A percentile compares a stretch with the other conserved stretches of the same genome.
These are phyloP conservation scores for Axinella damicornis DNA, from an alignment of 37 sponge, comb jelly and placozoan genomes.

Conservation along the genomic window DNA sequence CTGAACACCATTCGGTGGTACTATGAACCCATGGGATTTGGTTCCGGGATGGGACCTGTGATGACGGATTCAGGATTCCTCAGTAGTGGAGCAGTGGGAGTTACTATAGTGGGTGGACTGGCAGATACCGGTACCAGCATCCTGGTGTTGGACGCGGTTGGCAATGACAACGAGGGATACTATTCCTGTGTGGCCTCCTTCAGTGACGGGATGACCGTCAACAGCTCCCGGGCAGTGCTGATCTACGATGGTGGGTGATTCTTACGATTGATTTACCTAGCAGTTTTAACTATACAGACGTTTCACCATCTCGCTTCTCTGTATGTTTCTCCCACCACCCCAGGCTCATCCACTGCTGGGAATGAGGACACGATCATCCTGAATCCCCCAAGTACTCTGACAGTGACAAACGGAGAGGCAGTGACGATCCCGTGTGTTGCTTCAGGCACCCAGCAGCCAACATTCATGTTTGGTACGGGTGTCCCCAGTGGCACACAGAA, in stretches of 20 bases:
- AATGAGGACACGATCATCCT: slow-evolving; percentile 3
- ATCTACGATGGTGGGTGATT: not conserved
- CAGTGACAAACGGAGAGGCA: not conserved
- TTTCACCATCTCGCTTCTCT: too few relatives aligned
- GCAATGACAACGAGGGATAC: not conserved
- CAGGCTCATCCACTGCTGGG: not conserved
- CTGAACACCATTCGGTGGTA: not conserved
- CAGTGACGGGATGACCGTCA: not conserved
- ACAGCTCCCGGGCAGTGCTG: not conserved
- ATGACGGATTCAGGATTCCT: not conserved
- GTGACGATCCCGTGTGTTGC: slow-evolving; percentile 5
- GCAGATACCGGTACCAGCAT: slow-evolving; percentile 13
- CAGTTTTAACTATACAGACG: too few relatives aligned
- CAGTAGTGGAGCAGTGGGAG: not conserved
- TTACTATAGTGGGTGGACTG: not conserved
- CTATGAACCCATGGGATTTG: not conserved
- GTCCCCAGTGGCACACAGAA: too few relatives aligned
- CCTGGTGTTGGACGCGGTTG: slow-evolving; percentile 8
- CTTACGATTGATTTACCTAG: too few relatives aligned
- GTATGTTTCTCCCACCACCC: too few relatives aligned
- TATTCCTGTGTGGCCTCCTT: not conserved
- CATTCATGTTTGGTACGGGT: not conserved
- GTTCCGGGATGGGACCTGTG: not conserved
- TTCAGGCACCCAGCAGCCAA: not conserved
- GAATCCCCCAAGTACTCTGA: not conserved